Evolutionary conservation across 1,140 invertebrate genomes (phyloP).

Genomic region (Papilio polytes): DNA sequence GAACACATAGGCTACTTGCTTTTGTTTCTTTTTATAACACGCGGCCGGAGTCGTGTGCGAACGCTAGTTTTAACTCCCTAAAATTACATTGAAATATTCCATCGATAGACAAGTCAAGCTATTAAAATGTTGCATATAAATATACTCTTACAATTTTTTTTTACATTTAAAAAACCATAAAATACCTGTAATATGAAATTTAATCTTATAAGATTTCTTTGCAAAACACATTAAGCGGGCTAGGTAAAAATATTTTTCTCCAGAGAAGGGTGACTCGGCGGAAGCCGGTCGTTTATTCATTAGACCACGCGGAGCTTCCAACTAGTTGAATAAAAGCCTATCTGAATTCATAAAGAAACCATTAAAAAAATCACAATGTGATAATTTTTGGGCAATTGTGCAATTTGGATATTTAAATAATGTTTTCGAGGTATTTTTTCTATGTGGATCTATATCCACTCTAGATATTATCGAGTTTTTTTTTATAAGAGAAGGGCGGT

Average conservation of each 20-base stretch:
- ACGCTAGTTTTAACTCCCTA: neutral
- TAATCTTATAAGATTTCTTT: conserved; percentile 32
- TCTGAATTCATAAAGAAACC: neutral
- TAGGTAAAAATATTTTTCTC: conserved; percentile 43
- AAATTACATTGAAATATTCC: neutral
- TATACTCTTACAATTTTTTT: neutral
- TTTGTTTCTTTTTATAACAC: no score
- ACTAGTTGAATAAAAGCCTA: conserved; percentile 17
- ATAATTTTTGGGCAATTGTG: neutral
- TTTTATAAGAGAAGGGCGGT: no score
- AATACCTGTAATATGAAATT: neutral
- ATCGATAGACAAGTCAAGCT: neutral
- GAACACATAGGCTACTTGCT: no score
- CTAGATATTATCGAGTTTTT: no score
- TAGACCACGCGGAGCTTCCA: conserved; percentile 3
- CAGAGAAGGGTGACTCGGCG: conserved; percentile 40
- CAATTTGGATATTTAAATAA: neutral
- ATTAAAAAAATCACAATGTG: neutral
- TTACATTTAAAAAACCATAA: neutral
- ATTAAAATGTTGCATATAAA: neutral
- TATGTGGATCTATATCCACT: no score
- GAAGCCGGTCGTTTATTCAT: conserved; percentile 43
- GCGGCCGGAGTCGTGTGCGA: no score
- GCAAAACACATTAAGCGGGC: conserved; percentile 44
- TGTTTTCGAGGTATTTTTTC: no score